phyloP scores from a whole-genome alignment of 1,140 invertebrate species.

The Anadara kagoshimensis region DNA sequence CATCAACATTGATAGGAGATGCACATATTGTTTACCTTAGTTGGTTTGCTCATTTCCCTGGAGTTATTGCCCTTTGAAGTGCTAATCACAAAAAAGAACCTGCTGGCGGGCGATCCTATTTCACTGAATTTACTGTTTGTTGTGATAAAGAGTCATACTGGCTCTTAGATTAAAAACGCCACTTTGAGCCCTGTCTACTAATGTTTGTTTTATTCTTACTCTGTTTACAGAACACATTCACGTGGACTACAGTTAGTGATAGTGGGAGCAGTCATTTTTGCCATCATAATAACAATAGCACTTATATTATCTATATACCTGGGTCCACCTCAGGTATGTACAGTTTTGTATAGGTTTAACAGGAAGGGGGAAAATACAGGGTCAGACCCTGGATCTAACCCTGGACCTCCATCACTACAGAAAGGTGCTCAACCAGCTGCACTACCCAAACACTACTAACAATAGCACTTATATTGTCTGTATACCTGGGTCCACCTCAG shows the following conservation, averaged over 20 bases:
- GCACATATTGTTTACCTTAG: too few species aligned
- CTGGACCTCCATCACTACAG: background rate
- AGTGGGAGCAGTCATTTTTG: slow-evolving; percentile 76
- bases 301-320: slow-evolving; percentile 69
- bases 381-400: background rate
- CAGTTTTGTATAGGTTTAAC: background rate
- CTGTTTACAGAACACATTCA: slow-evolving; percentile 70
- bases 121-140: too few species aligned
- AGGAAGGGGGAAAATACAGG: background rate
- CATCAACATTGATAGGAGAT: too few species aligned
- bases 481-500: background rate
- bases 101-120: too few species aligned
- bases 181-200: background rate
- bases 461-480: background rate
- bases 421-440: background rate
- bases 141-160: too few species aligned
- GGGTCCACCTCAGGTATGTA: slow-evolving; percentile 70
- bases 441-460: background rate
- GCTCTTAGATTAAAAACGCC: slow-evolving; percentile 2
- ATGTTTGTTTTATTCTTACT: slow-evolving; percentile 37
- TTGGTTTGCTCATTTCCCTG: too few species aligned
- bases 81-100: too few species aligned
- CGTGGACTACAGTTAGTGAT: slow-evolving; percentile 76
- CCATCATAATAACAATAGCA: slow-evolving; percentile 79
- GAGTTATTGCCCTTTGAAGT: too few species aligned